Conservation (phyloP, 2,888 invertebrate genomes). For the Acleris laterana region DNA sequence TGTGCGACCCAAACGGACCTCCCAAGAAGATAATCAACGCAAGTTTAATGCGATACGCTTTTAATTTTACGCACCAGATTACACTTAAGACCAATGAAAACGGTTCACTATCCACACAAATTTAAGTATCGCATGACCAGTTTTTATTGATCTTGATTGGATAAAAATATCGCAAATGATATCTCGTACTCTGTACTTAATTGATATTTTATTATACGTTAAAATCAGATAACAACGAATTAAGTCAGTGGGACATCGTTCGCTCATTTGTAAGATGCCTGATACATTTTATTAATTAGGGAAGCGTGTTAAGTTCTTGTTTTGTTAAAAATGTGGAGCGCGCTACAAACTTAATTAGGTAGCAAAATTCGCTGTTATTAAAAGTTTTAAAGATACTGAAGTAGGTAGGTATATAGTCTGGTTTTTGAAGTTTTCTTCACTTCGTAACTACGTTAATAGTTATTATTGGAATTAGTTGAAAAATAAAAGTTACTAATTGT, state of each 20-base stretch:
- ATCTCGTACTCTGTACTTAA: slow-evolving; percentile 16
- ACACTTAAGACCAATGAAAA: neutral
- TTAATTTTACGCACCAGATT: slow-evolving; percentile 19
- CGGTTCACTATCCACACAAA: too few relatives aligned
- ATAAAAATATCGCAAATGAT: slow-evolving; percentile 23
- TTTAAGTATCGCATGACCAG: too few relatives aligned
- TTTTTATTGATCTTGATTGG: too few relatives aligned
- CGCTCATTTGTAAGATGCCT: slow-evolving; percentile 10
- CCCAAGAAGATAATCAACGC: slow-evolving; percentile 21
- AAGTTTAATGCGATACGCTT: slow-evolving; percentile 16
- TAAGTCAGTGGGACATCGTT: slow-evolving; percentile 15
- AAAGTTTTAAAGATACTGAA: too few relatives aligned
- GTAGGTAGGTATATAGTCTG: too few relatives aligned
- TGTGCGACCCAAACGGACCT: slow-evolving; percentile 9
- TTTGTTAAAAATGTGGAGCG: neutral
- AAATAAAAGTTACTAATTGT: too few relatives aligned
- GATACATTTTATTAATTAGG: slow-evolving; percentile 1
- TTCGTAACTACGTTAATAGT: too few relatives aligned
- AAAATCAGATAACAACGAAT: slow-evolving; percentile 13
- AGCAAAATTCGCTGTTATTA: too few relatives aligned
- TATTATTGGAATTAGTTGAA: too few relatives aligned
- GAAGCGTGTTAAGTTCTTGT: neutral
- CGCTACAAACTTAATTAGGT: neutral
- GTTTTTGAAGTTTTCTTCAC: too few relatives aligned
- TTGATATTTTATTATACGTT: slow-evolving; percentile 30